Percentiles rank a stretch among this genome's conserved stretches.
Evolutionary conservation across 2,797 vertebrate species (phyloP).

Genomic region (Emydoidea blandingii): DNA sequence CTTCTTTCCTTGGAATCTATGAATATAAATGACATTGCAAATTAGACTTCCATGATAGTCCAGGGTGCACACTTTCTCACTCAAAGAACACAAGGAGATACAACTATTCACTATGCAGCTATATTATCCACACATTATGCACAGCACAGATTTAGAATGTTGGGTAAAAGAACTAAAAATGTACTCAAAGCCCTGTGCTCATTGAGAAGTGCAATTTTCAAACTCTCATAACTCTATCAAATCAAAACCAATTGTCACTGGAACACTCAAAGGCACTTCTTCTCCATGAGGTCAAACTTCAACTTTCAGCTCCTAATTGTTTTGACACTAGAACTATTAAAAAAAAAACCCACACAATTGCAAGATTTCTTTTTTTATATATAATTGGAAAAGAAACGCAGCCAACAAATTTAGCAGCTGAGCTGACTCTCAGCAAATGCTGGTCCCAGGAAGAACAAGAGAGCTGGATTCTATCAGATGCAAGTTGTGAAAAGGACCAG

Average conservation of each 20-base stretch:
- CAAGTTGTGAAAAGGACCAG: background rate
- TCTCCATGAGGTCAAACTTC: background rate
- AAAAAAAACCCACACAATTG: background rate
- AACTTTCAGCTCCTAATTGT: background rate
- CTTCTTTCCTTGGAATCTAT: background rate
- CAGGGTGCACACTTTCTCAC: background rate
- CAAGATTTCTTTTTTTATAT: background rate
- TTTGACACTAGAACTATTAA: background rate
- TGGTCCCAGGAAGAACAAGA: background rate
- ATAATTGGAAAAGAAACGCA: background rate
- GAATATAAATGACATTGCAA: background rate
- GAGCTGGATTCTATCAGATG: rapidly evolving
- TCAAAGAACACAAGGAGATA: background rate
- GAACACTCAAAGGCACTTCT: background rate
- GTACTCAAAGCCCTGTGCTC: background rate
- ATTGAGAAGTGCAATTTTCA: background rate
- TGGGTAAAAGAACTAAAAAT: background rate
- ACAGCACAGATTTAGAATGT: background rate
- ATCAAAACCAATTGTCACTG: background rate
- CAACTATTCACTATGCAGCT: background rate
- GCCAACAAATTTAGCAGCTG: background rate
- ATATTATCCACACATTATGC: rapidly evolving
- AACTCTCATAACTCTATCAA: background rate
- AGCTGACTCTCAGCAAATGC: background rate
- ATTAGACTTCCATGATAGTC: background rate